These are phyloP conservation scores for Microplitis deprimator DNA, from an alignment of 2,888 invertebrate species.

Conservation along the genomic window DNA sequence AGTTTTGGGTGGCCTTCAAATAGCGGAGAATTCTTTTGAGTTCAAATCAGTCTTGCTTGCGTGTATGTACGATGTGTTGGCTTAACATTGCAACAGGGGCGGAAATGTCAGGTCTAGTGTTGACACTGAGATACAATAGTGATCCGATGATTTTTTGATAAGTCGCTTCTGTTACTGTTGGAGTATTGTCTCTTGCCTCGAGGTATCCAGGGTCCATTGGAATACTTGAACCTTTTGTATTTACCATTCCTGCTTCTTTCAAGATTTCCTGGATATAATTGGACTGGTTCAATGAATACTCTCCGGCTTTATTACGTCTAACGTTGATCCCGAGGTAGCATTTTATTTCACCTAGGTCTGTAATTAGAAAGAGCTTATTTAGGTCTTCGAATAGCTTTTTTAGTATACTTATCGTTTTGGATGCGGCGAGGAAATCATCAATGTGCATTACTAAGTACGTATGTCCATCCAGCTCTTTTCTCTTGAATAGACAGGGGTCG, in stretches of 20 bases:
- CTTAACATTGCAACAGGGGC: background rate
- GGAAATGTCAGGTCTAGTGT: background rate
- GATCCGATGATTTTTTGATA: background rate
- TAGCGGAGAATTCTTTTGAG: too few relatives aligned
- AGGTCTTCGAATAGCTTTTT: slow-evolving; percentile 35
- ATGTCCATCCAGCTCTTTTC: background rate
- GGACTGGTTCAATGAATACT: slow-evolving; percentile 42
- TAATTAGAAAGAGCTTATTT: slow-evolving; percentile 44
- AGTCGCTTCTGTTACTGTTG: background rate
- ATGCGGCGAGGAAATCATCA: slow-evolving; percentile 46
- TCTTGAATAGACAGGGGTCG: slow-evolving; percentile 35
- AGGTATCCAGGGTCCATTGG: too few relatives aligned
- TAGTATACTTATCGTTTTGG: slow-evolving; percentile 32
- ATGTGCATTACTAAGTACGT: slow-evolving; percentile 41
- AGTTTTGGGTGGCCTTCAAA: too few relatives aligned
- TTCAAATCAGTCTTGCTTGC: too few relatives aligned
- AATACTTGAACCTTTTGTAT: too few relatives aligned
- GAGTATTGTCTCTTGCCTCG: background rate
- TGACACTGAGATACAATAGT: background rate
- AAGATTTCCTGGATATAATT: slow-evolving; percentile 45
- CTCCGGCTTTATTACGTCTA: slow-evolving; percentile 34
- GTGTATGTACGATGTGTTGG: too few relatives aligned
- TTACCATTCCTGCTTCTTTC: slow-evolving; percentile 26
- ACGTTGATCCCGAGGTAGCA: slow-evolving; percentile 49
- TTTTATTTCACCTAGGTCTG: slow-evolving; percentile 49